phyloP scores from a whole-genome alignment of 2,113 vertebrate genomes.

The Rutilus rutilus region DNA sequence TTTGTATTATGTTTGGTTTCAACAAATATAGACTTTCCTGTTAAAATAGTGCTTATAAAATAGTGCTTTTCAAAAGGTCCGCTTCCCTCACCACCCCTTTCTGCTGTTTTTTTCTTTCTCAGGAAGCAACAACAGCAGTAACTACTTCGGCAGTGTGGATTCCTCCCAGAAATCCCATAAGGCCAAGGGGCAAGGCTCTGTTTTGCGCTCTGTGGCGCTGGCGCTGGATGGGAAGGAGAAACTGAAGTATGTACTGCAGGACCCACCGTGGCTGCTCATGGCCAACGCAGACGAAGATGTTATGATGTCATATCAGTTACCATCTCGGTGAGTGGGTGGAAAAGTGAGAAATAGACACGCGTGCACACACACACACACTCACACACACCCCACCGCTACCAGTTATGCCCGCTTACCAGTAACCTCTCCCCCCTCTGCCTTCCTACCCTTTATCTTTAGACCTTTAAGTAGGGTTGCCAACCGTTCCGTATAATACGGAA shows the following conservation, averaged over 20 bases:
- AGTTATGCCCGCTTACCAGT: neutral
- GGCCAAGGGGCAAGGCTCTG: constrained; percentile 63
- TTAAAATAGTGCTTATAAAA: neutral
- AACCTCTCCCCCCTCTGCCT: neutral
- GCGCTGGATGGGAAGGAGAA: constrained; percentile 70
- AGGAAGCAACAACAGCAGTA: constrained; percentile 90
- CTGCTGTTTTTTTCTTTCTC: constrained; percentile 21
- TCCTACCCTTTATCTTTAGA: neutral
- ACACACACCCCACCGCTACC: neutral
- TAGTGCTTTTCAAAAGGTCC: no score
- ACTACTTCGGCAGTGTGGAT: constrained; percentile 91
- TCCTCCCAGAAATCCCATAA: constrained; percentile 89
- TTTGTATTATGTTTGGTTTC: neutral
- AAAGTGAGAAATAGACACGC: neutral
- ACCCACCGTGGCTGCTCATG: constrained; percentile 86
- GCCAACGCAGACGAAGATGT: constrained; percentile 81
- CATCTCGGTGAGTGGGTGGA: constrained; percentile 80
- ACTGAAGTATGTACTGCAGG: constrained; percentile 80
- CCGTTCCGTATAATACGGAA: no score
- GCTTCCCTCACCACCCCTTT: neutral
- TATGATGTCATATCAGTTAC: constrained; percentile 94
- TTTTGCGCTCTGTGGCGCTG: constrained; percentile 51
- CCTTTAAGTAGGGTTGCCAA: no score
- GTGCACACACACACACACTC: neutral
- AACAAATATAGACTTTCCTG: neutral